Evolutionary conservation across 2,888 invertebrate genomes (phyloP).

Genomic region (Onthophagus sagittarius): DNA sequence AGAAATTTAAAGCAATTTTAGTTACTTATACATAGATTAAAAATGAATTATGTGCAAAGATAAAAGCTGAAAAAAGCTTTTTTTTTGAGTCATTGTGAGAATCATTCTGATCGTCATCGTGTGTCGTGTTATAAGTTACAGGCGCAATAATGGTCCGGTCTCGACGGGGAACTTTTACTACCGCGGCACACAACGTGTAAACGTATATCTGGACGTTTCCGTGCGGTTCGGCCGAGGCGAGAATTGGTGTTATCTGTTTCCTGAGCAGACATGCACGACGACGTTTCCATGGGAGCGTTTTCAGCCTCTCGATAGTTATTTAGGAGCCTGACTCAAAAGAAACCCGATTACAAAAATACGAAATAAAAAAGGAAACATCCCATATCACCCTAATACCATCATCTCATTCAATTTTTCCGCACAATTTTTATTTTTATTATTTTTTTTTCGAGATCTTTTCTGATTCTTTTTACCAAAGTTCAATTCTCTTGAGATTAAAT

Average conservation of each 20-base stretch:
- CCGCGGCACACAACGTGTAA: slow-evolving; percentile 2
- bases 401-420: too few relatives aligned
- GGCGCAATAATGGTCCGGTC: neutral
- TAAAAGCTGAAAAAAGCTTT: neutral
- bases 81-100: neutral
- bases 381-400: neutral
- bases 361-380: slow-evolving; percentile 22
- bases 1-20: too few relatives aligned
- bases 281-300: slow-evolving; percentile 8
- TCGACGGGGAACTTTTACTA: slow-evolving; percentile 1
- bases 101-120: neutral
- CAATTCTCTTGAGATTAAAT: neutral
- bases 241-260: slow-evolving; percentile 4
- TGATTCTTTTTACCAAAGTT: neutral
- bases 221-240: slow-evolving; percentile 1
- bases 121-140: neutral
- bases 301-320: neutral
- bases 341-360: neutral
- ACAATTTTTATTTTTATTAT: neutral
- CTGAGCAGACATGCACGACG: slow-evolving; percentile 8
- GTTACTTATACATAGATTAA: too few relatives aligned
- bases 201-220: slow-evolving; percentile 8
- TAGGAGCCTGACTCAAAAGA: neutral
- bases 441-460: slow-evolving; percentile 18
- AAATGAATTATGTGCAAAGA: too few relatives aligned